A percentile compares a stretch with the other conserved stretches of the same genome.
Conservation (phyloP, 2,888 invertebrate genomes). For the Mesodorylaimus sp. region DNA sequence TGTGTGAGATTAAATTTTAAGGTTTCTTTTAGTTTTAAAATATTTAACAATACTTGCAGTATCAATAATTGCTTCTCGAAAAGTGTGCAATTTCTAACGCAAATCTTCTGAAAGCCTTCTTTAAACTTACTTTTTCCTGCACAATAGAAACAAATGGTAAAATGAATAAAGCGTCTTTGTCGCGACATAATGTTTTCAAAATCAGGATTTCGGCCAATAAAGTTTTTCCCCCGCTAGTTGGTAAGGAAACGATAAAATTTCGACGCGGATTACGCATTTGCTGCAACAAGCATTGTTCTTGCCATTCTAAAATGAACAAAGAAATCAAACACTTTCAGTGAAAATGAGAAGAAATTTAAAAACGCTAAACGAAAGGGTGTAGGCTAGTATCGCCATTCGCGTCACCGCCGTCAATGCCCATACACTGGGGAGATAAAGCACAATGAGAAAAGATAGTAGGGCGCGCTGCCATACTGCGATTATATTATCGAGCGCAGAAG, state of each 20-base stretch:
- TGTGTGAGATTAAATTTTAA: slow-evolving; percentile 10
- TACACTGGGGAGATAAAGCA: no score
- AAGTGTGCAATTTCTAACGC: no score
- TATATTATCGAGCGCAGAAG: no score
- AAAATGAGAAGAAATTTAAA: no score
- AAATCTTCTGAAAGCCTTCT: background rate
- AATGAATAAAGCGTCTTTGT: slow-evolving; percentile 66
- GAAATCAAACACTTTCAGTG: slow-evolving; percentile 18
- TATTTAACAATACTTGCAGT: background rate
- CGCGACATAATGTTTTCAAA: slow-evolving; percentile 58
- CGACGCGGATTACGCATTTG: slow-evolving; percentile 49
- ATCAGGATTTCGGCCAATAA: slow-evolving; percentile 86
- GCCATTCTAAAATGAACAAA: slow-evolving; percentile 55
- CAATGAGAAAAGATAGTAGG: no score
- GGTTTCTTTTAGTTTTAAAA: slow-evolving; percentile 4
- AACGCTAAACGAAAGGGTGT: no score
- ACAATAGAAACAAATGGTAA: slow-evolving; percentile 88
- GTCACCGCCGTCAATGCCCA: no score
- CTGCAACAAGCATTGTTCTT: slow-evolving; percentile 66
- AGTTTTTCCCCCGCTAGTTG: slow-evolving; percentile 93
- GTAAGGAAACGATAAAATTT: slow-evolving; percentile 76
- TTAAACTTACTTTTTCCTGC: slow-evolving; percentile 63
- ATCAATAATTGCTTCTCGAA: no score
- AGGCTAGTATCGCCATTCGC: no score
- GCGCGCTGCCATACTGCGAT: no score